Percentiles rank a stretch among this genome's conserved stretches.
Evolutionary conservation across 2,888 invertebrate genomes (phyloP).

Genomic region (Pammene aurita): DNA sequence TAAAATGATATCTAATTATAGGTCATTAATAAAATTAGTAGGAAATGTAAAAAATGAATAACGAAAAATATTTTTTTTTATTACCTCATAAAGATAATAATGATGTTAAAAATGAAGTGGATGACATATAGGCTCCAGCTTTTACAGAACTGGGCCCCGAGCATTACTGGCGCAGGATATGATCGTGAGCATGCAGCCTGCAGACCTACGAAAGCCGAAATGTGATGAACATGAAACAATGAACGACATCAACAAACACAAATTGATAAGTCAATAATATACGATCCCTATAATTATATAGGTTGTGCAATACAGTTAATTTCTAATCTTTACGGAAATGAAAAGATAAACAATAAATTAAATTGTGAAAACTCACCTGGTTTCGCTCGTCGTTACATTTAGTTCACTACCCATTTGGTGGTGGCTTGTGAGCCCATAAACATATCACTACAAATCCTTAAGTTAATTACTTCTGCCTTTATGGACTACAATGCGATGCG

Average conservation of each 20-base stretch:
- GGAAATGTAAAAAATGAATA: not conserved
- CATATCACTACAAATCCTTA: conserved; percentile 54
- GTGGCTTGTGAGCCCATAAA: conserved; percentile 72
- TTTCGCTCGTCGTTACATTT: conserved; percentile 62
- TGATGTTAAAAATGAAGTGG: conserved; percentile 64
- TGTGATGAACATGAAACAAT: conserved; percentile 41
- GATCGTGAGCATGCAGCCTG: conserved; percentile 46
- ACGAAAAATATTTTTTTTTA: conserved; percentile 33
- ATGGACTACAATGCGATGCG: conserved; percentile 41
- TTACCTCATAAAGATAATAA: conserved; percentile 69
- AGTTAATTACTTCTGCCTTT: conserved; percentile 28
- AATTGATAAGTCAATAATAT: conserved; percentile 18
- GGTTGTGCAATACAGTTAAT: conserved; percentile 51
- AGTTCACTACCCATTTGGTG: conserved; percentile 78
- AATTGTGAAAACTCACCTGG: conserved; percentile 59
- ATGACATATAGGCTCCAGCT: conserved; percentile 63
- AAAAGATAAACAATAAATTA: conserved; percentile 42
- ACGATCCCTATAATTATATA: conserved; percentile 5
- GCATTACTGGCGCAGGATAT: conserved; percentile 51
- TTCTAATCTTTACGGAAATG: conserved; percentile 45
- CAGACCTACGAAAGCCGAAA: conserved; percentile 56
- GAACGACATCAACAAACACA: conserved; percentile 3
- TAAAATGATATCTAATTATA: not conserved
- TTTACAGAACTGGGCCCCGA: conserved; percentile 58
- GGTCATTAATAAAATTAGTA: not conserved